phyloP scores from a whole-genome alignment of 2,797 vertebrate genomes.

The Psittacula echo region DNA sequence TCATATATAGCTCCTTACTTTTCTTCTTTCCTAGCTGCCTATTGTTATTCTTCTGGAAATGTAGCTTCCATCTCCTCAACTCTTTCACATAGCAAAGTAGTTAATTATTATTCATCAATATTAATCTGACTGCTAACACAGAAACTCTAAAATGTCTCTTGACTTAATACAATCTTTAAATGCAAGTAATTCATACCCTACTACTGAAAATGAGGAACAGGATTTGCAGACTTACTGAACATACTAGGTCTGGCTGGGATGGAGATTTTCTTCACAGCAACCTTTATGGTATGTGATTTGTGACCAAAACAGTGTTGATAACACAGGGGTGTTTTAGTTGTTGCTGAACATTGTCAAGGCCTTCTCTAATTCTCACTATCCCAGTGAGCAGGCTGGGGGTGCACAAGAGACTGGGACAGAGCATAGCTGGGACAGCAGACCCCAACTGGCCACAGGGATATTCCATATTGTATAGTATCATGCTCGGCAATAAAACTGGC shows the following conservation, averaged over 20 bases:
- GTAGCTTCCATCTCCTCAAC: neutral
- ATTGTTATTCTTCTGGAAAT: neutral
- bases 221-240: neutral
- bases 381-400: rapidly evolving
- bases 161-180: neutral
- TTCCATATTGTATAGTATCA: neutral
- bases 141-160: neutral
- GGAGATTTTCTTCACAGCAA: neutral
- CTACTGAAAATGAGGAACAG: neutral
- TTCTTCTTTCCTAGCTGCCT: neutral
- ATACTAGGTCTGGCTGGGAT: neutral
- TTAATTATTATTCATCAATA: neutral
- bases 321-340: neutral
- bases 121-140: neutral
- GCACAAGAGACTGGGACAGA: neutral
- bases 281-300: neutral
- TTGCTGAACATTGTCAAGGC: neutral
- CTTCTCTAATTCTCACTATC: neutral
- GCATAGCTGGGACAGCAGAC: neutral
- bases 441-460: neutral
- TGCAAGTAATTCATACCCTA: neutral
- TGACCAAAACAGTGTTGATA: neutral
- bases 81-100: neutral
- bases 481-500: neutral
- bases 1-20: neutral